Conservation (phyloP, 2,113 vertebrate species). For the Dissostichus mawsoni region DNA sequence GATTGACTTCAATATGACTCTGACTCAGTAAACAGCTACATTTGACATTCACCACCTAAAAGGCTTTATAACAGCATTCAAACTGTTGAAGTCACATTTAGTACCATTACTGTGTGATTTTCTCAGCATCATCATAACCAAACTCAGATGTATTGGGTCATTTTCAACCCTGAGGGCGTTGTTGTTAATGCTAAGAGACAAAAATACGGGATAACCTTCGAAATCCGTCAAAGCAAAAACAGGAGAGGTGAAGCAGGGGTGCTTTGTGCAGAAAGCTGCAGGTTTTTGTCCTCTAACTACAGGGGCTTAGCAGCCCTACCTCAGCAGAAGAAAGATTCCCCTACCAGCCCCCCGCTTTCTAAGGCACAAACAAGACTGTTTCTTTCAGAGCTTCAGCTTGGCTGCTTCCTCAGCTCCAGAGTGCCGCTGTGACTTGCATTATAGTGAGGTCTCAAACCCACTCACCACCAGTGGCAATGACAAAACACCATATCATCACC, state of each 20-base stretch:
- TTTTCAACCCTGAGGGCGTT: neutral
- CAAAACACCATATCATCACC: conserved; percentile 59
- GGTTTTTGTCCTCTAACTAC: conserved; percentile 52
- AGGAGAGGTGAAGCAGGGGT: conserved; percentile 17
- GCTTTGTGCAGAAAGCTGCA: conserved; percentile 55
- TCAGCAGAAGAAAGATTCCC: conserved; percentile 50
- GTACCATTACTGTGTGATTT: neutral
- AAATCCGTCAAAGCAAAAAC: conserved; percentile 9
- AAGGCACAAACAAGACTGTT: conserved; percentile 75
- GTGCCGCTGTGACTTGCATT: conserved; percentile 79
- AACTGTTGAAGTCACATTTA: neutral
- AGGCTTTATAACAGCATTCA: conserved; percentile 2
- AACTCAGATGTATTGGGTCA: no score
- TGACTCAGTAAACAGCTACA: conserved; percentile 13
- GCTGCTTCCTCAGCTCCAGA: conserved; percentile 71
- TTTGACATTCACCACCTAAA: neutral
- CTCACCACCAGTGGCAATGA: conserved; percentile 61
- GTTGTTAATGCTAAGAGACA: conserved; percentile 3
- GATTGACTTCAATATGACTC: conserved; percentile 12
- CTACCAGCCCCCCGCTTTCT: conserved; percentile 45
- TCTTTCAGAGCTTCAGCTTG: conserved; percentile 73
- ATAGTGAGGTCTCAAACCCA: conserved; percentile 70
- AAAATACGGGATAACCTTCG: conserved; percentile 24
- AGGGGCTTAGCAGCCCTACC: conserved; percentile 52
- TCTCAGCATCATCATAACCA: neutral